Conservation (phyloP, 1,140 invertebrate species). For the Ostrea edulis region DNA sequence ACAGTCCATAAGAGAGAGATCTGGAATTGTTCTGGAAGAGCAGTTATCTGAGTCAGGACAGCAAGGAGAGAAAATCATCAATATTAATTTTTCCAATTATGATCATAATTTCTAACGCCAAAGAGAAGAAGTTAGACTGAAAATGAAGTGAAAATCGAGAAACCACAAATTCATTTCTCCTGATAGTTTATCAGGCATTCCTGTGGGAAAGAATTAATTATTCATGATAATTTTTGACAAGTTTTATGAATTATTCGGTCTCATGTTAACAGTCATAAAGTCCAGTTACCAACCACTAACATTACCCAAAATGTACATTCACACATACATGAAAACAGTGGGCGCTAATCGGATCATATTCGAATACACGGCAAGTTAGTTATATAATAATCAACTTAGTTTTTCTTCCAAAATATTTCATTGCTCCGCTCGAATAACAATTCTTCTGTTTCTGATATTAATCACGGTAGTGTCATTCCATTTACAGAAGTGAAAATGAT, state of each 20-base stretch:
- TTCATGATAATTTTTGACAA: conserved; percentile 39
- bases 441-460: conserved; percentile 48
- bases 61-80: not conserved
- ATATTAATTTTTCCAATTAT: conserved; percentile 37
- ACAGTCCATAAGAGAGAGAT: not conserved
- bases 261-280: conserved; percentile 22
- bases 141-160: conserved; percentile 37
- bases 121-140: conserved; percentile 2
- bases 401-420: conserved; percentile 42
- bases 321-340: conserved; percentile 34
- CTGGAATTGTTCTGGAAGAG: not conserved
- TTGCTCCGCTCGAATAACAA: conserved; percentile 46
- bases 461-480: conserved; percentile 41
- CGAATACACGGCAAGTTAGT: conserved; percentile 51
- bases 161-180: conserved; percentile 32
- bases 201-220: conserved; percentile 35
- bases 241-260: conserved; percentile 7
- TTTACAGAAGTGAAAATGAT: conserved; percentile 48
- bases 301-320: conserved; percentile 44
- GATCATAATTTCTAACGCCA: conserved; percentile 29
- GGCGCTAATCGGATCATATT: conserved; percentile 42
- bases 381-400: conserved; percentile 55
- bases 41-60: not conserved
- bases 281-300: conserved; percentile 10
- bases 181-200: not conserved